Evolutionary conservation across 2,113 vertebrate species (phyloP).

Genomic region (Dromas ardeola): DNA sequence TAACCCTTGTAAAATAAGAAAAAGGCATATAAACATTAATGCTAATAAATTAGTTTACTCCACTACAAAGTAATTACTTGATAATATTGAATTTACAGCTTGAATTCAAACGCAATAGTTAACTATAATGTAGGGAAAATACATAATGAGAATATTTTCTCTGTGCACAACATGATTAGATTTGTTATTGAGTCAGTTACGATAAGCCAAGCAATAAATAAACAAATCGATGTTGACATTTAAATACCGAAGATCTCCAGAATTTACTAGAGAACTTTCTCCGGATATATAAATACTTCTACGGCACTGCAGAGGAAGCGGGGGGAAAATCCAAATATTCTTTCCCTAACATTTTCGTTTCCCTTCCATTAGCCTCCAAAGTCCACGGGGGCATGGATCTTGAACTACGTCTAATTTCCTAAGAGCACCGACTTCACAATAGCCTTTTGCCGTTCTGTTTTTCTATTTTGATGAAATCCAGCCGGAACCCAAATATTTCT

Average conservation of each 20-base stretch:
- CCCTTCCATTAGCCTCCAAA: slow-evolving; percentile 9
- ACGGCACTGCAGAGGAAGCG: slow-evolving; percentile 42
- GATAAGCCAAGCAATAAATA: slow-evolving; percentile 83
- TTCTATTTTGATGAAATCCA: slow-evolving; percentile 55
- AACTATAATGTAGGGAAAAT: slow-evolving; percentile 73
- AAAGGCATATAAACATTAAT: slow-evolving; percentile 78
- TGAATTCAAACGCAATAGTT: slow-evolving; percentile 69
- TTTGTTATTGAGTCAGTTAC: slow-evolving; percentile 80
- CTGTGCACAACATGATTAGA: slow-evolving; percentile 75
- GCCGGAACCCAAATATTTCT: slow-evolving; percentile 51
- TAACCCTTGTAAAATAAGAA: slow-evolving; percentile 72
- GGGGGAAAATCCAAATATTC: slow-evolving; percentile 42
- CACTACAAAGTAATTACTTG: slow-evolving; percentile 77
- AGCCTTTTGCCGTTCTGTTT: neutral
- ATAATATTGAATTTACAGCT: slow-evolving; percentile 80
- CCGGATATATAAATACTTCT: slow-evolving; percentile 74
- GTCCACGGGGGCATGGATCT: slow-evolving; percentile 25
- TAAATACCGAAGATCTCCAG: slow-evolving; percentile 79
- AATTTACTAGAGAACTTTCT: slow-evolving; percentile 77
- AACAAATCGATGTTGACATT: slow-evolving; percentile 83
- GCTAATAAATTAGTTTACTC: slow-evolving; percentile 83
- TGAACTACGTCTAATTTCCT: neutral
- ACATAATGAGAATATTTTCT: slow-evolving; percentile 75
- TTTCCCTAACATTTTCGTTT: slow-evolving; percentile 43
- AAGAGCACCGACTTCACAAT: neutral